Conservation (phyloP, 2,113 vertebrate species). For the Pygoscelis adeliae region DNA sequence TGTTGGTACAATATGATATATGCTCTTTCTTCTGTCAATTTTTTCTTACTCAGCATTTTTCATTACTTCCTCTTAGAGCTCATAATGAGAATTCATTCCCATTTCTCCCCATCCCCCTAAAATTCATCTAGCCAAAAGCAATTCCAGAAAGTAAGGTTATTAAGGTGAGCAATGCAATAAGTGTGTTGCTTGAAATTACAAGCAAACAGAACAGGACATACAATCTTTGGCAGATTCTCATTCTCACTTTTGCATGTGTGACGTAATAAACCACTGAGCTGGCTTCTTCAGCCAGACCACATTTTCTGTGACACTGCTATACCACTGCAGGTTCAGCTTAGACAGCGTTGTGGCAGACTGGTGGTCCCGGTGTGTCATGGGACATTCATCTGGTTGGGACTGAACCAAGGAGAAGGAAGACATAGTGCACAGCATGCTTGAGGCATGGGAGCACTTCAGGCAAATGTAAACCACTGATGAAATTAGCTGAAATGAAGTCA, state of each 20-base stretch:
- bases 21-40: not conserved
- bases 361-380: not conserved
- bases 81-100: not conserved
- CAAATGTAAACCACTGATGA: not conserved
- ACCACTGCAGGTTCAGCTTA: not conserved
- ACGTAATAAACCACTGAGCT: not conserved
- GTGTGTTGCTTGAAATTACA: not conserved
- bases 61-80: not conserved
- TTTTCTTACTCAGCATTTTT: not conserved
- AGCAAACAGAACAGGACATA: not conserved
- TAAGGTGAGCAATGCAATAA: not conserved
- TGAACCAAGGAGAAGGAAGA: not conserved
- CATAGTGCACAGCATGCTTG: not conserved
- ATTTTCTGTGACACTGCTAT: not conserved
- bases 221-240: not conserved
- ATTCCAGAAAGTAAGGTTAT: not conserved
- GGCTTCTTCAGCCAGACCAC: not conserved
- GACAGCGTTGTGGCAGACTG: not conserved
- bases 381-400: not conserved
- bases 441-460: not conserved
- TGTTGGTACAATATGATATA: not conserved
- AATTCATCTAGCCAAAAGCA: constrained; percentile 5
- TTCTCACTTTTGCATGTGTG: not conserved
- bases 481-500: not conserved
- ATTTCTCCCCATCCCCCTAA: not conserved